Percentiles rank a stretch among this genome's conserved stretches.
Evolutionary conservation across 2,113 vertebrate species (phyloP).

Genomic region (Trachemys scripta): DNA sequence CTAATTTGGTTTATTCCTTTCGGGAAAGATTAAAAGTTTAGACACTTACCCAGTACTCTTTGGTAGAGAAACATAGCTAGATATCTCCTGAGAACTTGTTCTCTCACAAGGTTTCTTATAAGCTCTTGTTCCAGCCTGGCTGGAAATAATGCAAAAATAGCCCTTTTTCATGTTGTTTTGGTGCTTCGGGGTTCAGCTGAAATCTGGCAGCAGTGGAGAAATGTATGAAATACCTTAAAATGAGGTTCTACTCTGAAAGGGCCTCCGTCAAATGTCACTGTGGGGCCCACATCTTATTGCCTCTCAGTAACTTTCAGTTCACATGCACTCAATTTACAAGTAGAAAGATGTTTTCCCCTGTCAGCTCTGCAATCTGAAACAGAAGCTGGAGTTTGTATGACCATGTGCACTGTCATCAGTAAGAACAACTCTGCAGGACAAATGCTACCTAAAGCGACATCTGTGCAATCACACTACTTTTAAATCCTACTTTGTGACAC

Average conservation of each 20-base stretch:
- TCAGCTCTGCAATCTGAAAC: background rate
- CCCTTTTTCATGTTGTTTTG: background rate
- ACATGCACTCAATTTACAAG: background rate
- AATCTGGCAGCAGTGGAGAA: background rate
- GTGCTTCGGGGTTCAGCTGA: background rate
- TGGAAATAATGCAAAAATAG: background rate
- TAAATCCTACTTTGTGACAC: background rate
- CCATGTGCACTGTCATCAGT: background rate
- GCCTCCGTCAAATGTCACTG: background rate
- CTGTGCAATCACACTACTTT: background rate
- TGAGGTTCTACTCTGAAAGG: background rate
- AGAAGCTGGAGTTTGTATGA: background rate
- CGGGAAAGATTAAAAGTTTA: constrained; percentile 5
- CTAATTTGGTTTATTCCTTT: background rate
- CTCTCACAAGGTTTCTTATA: background rate
- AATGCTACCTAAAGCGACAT: background rate
- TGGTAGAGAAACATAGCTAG: background rate
- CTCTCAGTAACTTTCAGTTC: constrained; percentile 10
- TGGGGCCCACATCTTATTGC: fast-evolving
- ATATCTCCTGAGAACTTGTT: background rate
- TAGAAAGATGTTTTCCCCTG: background rate
- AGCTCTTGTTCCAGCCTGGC: background rate
- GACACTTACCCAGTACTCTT: background rate
- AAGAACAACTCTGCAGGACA: background rate
- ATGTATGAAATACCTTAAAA: background rate